A percentile compares a stretch with the other conserved stretches of the same genome.
phyloP scores from a whole-genome alignment of 2,113 vertebrate genomes.

The Ophthalmolycus amberensis region DNA sequence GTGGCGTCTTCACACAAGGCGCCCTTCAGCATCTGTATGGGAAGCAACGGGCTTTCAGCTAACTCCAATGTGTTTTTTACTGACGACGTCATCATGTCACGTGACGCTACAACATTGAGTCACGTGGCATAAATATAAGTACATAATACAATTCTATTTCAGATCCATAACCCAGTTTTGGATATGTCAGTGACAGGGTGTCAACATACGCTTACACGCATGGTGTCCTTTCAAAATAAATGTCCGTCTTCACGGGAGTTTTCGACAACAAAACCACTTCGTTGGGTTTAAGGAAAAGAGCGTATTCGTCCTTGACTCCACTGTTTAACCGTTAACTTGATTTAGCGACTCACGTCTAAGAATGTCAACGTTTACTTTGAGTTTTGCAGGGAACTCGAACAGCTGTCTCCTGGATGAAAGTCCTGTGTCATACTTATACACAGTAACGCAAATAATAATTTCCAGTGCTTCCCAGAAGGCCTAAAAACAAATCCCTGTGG shows the following conservation, averaged over 20 bases:
- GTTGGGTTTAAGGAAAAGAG: too few species aligned
- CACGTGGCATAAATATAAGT: not conserved
- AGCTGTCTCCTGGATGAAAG: not conserved
- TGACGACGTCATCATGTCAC: not conserved
- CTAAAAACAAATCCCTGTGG: conserved; percentile 45
- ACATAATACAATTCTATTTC: not conserved
- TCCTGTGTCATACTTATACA: not conserved
- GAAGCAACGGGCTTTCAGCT: not conserved
- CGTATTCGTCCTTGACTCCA: too few species aligned
- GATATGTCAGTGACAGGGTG: too few species aligned
- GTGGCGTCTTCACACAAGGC: too few species aligned
- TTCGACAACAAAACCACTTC: too few species aligned
- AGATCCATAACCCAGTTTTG: not conserved
- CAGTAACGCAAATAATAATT: not conserved
- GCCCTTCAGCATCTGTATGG: too few species aligned
- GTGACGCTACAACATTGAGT: not conserved
- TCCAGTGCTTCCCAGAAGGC: not conserved
- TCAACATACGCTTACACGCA: too few species aligned
- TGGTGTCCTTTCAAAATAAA: too few species aligned
- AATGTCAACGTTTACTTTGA: not conserved
- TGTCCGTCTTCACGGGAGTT: too few species aligned
- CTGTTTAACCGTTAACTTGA: too few species aligned
- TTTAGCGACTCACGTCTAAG: not conserved
- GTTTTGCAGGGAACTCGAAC: not conserved
- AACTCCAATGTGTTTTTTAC: not conserved